Conservation (phyloP, 2,888 invertebrate species). For the Rhabditophanes sp. region DNA sequence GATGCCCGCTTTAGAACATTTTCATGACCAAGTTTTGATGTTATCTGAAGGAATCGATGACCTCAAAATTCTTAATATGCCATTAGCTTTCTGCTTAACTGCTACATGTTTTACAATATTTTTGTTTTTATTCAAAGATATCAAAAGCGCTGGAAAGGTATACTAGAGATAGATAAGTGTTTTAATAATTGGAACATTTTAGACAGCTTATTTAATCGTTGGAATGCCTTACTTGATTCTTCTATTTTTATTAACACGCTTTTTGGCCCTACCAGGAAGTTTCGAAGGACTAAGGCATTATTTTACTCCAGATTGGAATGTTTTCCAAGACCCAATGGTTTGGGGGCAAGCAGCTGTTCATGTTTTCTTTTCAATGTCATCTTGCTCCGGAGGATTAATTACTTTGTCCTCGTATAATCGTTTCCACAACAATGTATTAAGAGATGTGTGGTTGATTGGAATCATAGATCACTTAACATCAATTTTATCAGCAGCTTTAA, state of each 20-base stretch:
- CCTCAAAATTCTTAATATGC: conserved; percentile 48
- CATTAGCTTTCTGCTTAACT: conserved; percentile 60
- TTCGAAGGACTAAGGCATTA: conserved; percentile 63
- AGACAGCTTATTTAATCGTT: conserved; percentile 49
- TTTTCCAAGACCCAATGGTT: conserved; percentile 55
- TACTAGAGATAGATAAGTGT: background rate
- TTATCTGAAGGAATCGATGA: conserved; percentile 14
- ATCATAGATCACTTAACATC: conserved; percentile 63
- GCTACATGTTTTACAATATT: conserved; percentile 65
- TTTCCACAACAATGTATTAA: conserved; percentile 64
- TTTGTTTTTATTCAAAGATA: conserved; percentile 62
- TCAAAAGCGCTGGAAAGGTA: conserved; percentile 62
- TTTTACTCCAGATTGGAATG: conserved; percentile 53
- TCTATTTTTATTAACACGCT: conserved; percentile 58
- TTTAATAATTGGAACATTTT: conserved; percentile 7
- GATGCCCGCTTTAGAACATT: conserved; percentile 50
- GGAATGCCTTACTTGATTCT: conserved; percentile 48
- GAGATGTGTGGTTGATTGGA: conserved; percentile 53
- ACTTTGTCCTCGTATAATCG: conserved; percentile 70
- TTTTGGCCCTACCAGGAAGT: conserved; percentile 64
- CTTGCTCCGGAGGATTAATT: conserved; percentile 71
- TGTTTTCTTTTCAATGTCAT: conserved; percentile 70
- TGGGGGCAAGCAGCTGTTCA: conserved; percentile 72
- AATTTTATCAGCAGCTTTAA: conserved; percentile 64
- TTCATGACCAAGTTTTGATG: conserved; percentile 32